A percentile compares a stretch with the other conserved stretches of the same genome.
Conservation (phyloP, 2,797 vertebrate genomes). For the Fringilla coelebs region DNA sequence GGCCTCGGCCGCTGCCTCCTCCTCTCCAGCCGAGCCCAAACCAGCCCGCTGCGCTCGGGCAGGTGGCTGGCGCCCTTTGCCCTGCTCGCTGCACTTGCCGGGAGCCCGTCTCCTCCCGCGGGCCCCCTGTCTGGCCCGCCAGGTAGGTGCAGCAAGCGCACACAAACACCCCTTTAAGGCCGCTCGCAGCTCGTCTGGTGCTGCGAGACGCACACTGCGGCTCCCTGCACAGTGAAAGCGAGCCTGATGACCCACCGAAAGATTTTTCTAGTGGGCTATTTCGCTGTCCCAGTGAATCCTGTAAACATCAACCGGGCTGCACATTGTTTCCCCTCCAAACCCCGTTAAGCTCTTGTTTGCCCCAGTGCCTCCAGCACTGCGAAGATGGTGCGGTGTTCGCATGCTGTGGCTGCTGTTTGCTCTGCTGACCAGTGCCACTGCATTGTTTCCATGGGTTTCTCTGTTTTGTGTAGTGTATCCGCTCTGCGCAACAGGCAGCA, state of each 20-base stretch:
- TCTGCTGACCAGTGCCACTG: not conserved
- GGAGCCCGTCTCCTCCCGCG: not conserved
- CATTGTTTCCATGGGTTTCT: not conserved
- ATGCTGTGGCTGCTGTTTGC: not conserved
- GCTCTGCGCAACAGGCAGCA: not conserved
- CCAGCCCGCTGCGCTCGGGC: not conserved
- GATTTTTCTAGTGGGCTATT: not conserved
- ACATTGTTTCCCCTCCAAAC: not conserved
- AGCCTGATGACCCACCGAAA: not conserved
- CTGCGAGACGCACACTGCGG: rapidly evolving
- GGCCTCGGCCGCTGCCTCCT: not conserved
- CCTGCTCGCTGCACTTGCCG: not conserved
- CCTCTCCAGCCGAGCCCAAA: rapidly evolving
- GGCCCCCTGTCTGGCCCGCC: not conserved
- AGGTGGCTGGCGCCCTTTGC: not conserved
- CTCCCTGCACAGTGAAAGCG: not conserved
- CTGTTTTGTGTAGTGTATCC: not conserved
- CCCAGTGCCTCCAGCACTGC: not conserved
- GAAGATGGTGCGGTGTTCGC: rapidly evolving
- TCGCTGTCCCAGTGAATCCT: not conserved
- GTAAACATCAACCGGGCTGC: not conserved
- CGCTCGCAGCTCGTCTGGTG: rapidly evolving
- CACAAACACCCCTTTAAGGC: rapidly evolving
- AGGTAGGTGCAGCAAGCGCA: not conserved
- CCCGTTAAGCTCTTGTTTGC: not conserved